Conservation (phyloP, 1,140 invertebrate genomes). For the Cryptotermes secundus region DNA sequence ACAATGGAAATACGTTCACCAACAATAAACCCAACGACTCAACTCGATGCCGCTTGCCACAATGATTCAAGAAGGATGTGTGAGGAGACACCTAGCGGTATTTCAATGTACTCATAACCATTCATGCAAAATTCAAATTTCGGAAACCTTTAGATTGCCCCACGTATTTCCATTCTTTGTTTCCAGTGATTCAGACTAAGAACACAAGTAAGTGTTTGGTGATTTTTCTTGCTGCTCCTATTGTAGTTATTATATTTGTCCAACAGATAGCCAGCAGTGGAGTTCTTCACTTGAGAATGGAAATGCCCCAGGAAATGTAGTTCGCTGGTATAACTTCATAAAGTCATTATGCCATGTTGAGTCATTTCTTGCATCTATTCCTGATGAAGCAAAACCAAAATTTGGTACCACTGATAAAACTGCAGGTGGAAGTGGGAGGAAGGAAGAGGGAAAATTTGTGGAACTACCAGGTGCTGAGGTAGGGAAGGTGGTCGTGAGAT, state of each 20-base stretch:
- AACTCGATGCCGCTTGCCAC: too few species aligned
- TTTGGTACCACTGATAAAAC: slow-evolving; percentile 35
- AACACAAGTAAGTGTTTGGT: too few species aligned
- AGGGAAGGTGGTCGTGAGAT: slow-evolving; percentile 90
- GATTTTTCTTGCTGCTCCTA: too few species aligned
- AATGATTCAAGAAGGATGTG: too few species aligned
- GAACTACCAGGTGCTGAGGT: slow-evolving; percentile 94
- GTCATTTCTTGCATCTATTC: slow-evolving; percentile 56
- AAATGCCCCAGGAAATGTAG: slow-evolving; percentile 60
- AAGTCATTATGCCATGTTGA: slow-evolving; percentile 57
- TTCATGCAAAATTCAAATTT: too few species aligned
- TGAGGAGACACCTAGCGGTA: too few species aligned
- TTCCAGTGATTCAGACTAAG: too few species aligned
- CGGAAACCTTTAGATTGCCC: too few species aligned
- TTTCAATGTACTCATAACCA: too few species aligned
- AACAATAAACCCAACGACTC: too few species aligned
- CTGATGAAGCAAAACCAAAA: slow-evolving; percentile 53
- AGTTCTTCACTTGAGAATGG: slow-evolving; percentile 45
- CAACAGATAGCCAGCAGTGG: slow-evolving; percentile 44
- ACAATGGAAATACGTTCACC: too few species aligned
- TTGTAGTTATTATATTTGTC: slow-evolving; percentile 33
- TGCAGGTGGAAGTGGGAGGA: slow-evolving; percentile 44
- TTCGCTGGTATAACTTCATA: slow-evolving; percentile 71
- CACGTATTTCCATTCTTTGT: too few species aligned
- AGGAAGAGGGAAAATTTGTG: slow-evolving; percentile 93